Evolutionary conservation across 2,113 vertebrate genomes (phyloP).

Genomic region (Platanista minor): DNA sequence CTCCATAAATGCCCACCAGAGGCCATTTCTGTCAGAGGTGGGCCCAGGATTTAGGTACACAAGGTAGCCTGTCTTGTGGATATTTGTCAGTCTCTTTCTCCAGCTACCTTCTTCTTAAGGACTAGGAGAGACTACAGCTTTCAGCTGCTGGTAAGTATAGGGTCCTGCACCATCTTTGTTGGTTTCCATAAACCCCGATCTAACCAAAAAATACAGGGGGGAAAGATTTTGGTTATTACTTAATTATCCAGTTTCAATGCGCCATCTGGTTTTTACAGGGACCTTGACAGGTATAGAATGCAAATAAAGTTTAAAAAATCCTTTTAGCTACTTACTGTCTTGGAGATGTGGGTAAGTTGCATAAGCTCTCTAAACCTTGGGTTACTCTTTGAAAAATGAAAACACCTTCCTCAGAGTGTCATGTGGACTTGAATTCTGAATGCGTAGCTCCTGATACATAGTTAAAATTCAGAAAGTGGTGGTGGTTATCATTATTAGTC

Average conservation of each 20-base stretch:
- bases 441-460: neutral
- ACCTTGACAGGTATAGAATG: neutral
- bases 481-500: neutral
- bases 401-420: neutral
- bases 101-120: neutral
- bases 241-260: neutral
- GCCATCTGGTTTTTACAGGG: neutral
- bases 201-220: neutral
- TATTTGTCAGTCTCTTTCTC: neutral
- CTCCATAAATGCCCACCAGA: neutral
- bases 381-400: neutral
- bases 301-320: neutral
- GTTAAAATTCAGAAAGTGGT: neutral
- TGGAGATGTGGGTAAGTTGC: neutral
- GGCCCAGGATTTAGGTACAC: neutral
- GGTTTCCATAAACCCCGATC: neutral
- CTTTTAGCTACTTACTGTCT: neutral
- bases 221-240: neutral
- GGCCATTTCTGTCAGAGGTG: neutral
- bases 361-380: neutral
- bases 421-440: neutral
- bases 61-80: neutral
- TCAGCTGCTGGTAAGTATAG: neutral
- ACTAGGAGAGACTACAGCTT: neutral
- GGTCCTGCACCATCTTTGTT: neutral